Evolutionary conservation across 2,113 vertebrate genomes (phyloP).

Genomic region (Rafetus swinhoei): DNA sequence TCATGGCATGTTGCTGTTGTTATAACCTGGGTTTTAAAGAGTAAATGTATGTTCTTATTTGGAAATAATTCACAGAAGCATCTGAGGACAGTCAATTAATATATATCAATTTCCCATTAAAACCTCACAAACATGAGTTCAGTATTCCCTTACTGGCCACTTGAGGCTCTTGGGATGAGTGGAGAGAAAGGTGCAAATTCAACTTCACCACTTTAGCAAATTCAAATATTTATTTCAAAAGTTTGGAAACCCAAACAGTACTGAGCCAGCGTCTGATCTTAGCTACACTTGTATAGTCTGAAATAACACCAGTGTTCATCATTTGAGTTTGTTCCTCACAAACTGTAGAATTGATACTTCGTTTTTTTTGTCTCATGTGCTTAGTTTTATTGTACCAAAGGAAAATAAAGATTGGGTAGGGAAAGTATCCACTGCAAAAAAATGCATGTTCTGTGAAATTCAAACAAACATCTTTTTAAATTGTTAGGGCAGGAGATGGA

Average conservation of each 20-base stretch:
- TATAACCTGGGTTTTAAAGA: not conserved
- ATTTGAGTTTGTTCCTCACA: not conserved
- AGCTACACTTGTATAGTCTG: not conserved
- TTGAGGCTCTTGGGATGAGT: not conserved
- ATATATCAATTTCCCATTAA: not conserved
- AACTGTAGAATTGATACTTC: not conserved
- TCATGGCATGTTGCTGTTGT: fast-evolving
- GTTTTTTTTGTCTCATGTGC: not conserved
- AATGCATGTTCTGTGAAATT: not conserved
- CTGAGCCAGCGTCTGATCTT: not conserved
- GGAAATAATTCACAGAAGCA: not conserved
- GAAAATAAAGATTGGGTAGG: not conserved
- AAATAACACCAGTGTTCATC: not conserved
- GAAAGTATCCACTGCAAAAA: not conserved
- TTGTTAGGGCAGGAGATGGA: not conserved
- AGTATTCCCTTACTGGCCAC: not conserved
- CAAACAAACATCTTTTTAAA: not conserved
- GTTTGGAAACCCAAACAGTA: not conserved
- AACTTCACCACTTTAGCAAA: not conserved
- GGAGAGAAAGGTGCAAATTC: not conserved
- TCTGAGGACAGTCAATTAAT: not conserved
- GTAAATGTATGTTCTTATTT: not conserved
- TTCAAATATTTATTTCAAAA: not conserved
- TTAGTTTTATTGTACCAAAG: not conserved
- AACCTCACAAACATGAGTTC: not conserved